Evolutionary conservation across 2,797 vertebrate genomes (phyloP), one percentile per base, ranked within the genome.

Genomic region (Labeo calbasu): DNA sequence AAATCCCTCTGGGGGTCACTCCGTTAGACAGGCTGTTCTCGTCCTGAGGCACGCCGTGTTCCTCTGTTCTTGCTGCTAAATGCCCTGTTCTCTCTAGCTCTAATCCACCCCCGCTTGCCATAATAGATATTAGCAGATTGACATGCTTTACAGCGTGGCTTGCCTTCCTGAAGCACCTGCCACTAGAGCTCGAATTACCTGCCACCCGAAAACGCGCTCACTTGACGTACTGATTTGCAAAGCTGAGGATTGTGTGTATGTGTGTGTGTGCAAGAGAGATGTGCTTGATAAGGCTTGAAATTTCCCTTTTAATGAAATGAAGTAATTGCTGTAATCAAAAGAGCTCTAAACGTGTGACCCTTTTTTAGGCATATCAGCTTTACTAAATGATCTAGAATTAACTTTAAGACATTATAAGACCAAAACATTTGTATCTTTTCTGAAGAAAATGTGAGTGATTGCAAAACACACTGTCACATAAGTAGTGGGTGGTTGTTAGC

Each of bases 181-280:
- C 91, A 89, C 88, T 87, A 72, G 88, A 88, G 89, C 91, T 94
- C 87, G 19, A 88, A 91, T 95, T 92, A 93, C 92, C 79, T 90
- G 86, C 82, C 82, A 84, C 77, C 50, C 69, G 81, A 81, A 87
- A 89, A 55, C 46, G 86, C 86, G 85, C 79, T 32, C n/a, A 23
- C 63, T 89, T 68, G 36, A 91, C 85, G 85, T 82, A 79, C 83
- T 72, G 57, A 59, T 82, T 88, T 79, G 80, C 88, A 66, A 55
- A 88, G 81, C 86, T 71, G 65, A 65, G 73, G 70, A 51, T 66
- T 86, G 32, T 51, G 40, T 72, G 84, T 72, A 66, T 75, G 86
- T 79, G 51, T 36, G 71, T 25, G 43, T 51, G 50, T 61, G 59
- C 51, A 23, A 50, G 66, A 76, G 48, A 87, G 84, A 84, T 82